phyloP scores from a whole-genome alignment of 2,113 vertebrate species.

The Myiozetetes cayanensis region DNA sequence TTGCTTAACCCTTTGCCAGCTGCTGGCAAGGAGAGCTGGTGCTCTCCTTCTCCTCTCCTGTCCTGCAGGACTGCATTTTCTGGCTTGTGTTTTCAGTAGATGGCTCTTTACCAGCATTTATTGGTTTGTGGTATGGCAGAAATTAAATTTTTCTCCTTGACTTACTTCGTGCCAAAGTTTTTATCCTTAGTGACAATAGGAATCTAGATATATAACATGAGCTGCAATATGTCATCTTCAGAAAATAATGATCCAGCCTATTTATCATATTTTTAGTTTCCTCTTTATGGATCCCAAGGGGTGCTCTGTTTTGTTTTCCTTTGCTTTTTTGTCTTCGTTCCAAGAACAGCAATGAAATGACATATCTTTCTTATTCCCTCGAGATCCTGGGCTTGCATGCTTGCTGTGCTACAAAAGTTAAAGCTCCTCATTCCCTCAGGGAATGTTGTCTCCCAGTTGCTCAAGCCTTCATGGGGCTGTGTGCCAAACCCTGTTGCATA shows the following conservation, averaged over 20 bases:
- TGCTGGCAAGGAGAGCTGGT: background rate
- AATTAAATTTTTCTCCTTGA: slow-evolving; percentile 22
- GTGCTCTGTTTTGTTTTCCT: slow-evolving; percentile 51
- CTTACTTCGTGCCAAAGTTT: background rate
- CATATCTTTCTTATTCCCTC: slow-evolving; percentile 18
- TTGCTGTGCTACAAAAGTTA: slow-evolving; percentile 13
- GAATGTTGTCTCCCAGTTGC: slow-evolving; percentile 27
- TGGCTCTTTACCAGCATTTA: slow-evolving; percentile 22
- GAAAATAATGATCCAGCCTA: slow-evolving; percentile 20
- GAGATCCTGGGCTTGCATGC: background rate
- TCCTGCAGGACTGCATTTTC: slow-evolving; percentile 25
- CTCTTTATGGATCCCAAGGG: slow-evolving; percentile 32
- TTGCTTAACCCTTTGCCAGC: slow-evolving; percentile 12
- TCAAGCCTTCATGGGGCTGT: background rate
- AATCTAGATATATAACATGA: slow-evolving; percentile 11
- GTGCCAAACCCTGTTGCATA: background rate
- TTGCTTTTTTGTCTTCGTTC: slow-evolving; percentile 15
- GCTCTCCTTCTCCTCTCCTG: background rate
- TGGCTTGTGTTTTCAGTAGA: background rate
- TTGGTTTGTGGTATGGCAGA: slow-evolving; percentile 35
- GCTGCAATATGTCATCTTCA: slow-evolving; percentile 21
- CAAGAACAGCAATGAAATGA: slow-evolving; percentile 29
- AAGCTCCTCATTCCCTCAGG: background rate
- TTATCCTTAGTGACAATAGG: slow-evolving; percentile 11
- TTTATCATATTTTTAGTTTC: slow-evolving; percentile 46